Evolutionary conservation across 2,113 vertebrate genomes (phyloP), one percentile per base, ranked within the genome.

Genomic region (Sorex araneus): DNA sequence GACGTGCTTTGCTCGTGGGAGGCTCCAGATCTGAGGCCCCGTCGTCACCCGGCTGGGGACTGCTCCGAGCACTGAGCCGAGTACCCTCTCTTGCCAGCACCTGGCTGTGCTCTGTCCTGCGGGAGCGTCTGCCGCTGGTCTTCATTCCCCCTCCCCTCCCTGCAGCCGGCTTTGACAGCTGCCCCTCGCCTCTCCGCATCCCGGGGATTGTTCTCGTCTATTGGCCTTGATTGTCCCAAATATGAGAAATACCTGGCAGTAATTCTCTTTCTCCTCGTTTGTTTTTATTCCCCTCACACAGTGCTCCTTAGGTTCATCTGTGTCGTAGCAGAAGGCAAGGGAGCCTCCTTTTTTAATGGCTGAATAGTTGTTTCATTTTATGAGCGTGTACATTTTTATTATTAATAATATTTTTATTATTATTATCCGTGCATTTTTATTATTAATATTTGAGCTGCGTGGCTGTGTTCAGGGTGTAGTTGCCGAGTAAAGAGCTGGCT

Each of bases 401-500:
- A 1, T 60, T 25, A 8, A 18, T n/a, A n/a, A n/a, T n/a, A n/a
- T n/a, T n/a, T n/a, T n/a, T n/a, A n/a, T n/a, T n/a, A n/a, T n/a
- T n/a, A 88, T 21, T 84, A 19, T 75, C 10, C 40, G 2, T 75
- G 66, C 47, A 30, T 70, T 70, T 57, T 74, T 34, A 2, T 1
- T 82, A 12, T 92, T 80, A 32, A 34, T 4, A 16, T 70, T 76
- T 87, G 60, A 80, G 27, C 9, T 28, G 43, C 5, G 8, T 45
- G 57, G 9, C 19, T 28, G 4, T 64, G 12, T 23, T 57, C 15
- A 83, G 43, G 0, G 0, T 74, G 27, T 77, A 87, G 27, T 45
- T 63, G n/a, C 7, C 50, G 50, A 84, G 45, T 18, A n/a, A 96
- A 96, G 87, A 95, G 90, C 89, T 93, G 86, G 60, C 84, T 94